Evolutionary conservation across 1,140 invertebrate genomes (phyloP), one percentile per base, ranked within the genome.

Genomic region (Thalassaphorura encarpata): DNA sequence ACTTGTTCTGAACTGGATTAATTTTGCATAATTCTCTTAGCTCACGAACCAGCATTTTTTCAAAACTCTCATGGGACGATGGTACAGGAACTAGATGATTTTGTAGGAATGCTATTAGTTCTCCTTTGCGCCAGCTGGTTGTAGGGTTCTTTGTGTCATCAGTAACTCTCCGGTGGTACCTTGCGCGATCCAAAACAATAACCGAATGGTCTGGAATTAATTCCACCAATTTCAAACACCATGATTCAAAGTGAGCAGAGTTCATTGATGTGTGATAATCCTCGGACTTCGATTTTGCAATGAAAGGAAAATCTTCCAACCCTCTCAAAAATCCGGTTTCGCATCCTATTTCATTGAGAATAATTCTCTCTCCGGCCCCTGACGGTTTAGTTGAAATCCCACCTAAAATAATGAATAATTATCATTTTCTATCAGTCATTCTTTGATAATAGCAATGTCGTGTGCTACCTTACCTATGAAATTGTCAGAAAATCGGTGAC

Each of bases 181-280:
- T n/a, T 5, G 56, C 56, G 23, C 54, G 56, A 18, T 58, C 56
- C 1, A 53, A 6, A 23, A 58, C 56, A 2, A 58, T 16, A 19
- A 58, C 56, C 13, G 42, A 48, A 2, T 50, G 23, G 15, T 53
- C 31, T 2, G 56, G 56, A 5, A 58, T 6, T 8, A 15, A 16
- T n/a, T 13, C 31, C 3, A 58, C 26, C 6, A 54, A 23, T n/a
- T 31, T 40, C 3, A 13, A 1, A 48, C 53, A 53, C 56, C 56
- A 58, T 5, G 50, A 47, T 1, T 39, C 18, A 28, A 39, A 60
- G 24, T 54, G 57, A 1, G 47, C 39, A 18, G 31, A 24, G 26
- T 60, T 60, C 58, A 60, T 60, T 8, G 15, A 15, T 13, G 13
- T 21, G 40, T 60, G 58, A 46, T 60, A 60, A 29, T 60, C 58